phyloP scores from a whole-genome alignment of 2,797 vertebrate genomes.

The Urocyon cinereoargenteus region DNA sequence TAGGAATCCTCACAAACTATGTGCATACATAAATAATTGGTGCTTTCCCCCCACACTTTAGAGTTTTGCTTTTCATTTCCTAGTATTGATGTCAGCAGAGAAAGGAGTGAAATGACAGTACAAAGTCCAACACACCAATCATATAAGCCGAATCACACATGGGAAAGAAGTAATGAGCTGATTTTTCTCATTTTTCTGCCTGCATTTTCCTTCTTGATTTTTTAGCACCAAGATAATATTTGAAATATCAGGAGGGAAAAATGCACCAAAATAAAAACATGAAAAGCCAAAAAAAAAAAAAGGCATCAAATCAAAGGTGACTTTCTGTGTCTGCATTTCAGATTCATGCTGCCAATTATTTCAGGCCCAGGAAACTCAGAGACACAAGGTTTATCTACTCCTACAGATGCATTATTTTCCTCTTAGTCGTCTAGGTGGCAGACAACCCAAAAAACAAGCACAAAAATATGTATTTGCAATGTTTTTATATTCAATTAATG shows the following conservation, averaged over 20 bases:
- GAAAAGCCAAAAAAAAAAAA: not conserved
- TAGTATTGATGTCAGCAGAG: slow-evolving; percentile 53
- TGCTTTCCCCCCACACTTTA: not conserved
- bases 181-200: not conserved
- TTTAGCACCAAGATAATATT: slow-evolving; percentile 53
- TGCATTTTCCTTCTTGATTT: slow-evolving; percentile 32
- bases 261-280: slow-evolving; percentile 61
- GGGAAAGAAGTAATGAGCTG: slow-evolving; percentile 53
- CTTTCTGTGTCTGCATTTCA: slow-evolving; percentile 59
- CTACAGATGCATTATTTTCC: slow-evolving; percentile 46
- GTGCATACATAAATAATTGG: slow-evolving; percentile 68
- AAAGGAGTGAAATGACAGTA: slow-evolving; percentile 20
- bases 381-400: not conserved
- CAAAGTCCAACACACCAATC: slow-evolving; percentile 54
- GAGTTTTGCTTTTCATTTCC: slow-evolving; percentile 59
- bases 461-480: not conserved
- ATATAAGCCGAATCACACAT: not conserved
- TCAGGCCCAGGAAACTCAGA: slow-evolving; percentile 54
- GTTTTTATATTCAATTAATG: slow-evolving; percentile 59
- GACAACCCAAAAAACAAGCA: slow-evolving; percentile 66
- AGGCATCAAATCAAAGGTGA: slow-evolving; percentile 61
- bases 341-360: slow-evolving; percentile 68
- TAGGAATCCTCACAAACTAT: slow-evolving; percentile 32
- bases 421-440: slow-evolving; percentile 26
- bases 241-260: not conserved